Evolutionary conservation across 2,113 vertebrate species (phyloP).

Genomic region (Sterna hirundo): DNA sequence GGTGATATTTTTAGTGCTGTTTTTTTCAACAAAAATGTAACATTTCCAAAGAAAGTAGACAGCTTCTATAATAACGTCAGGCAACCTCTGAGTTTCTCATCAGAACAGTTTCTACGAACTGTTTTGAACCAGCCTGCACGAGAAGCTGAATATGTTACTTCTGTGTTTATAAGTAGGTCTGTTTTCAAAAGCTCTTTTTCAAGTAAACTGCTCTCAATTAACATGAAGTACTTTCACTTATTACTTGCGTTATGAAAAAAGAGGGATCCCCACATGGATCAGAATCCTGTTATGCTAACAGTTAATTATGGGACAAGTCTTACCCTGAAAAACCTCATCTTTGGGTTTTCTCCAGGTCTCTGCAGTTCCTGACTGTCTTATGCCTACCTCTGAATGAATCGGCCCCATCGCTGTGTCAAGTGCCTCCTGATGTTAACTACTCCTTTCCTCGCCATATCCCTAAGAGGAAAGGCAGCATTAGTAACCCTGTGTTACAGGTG

Average conservation of each 20-base stretch:
- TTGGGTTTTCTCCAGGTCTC: not conserved
- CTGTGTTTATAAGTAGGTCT: not conserved
- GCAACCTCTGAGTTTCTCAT: not conserved
- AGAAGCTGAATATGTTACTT: not conserved
- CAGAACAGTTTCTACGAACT: not conserved
- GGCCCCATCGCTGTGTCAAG: not conserved
- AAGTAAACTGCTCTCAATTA: not conserved
- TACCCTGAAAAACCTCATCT: not conserved
- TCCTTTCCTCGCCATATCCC: not conserved
- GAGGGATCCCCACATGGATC: not conserved
- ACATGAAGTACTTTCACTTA: not conserved
- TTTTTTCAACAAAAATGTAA: not conserved
- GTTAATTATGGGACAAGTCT: not conserved
- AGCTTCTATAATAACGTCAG: not conserved
- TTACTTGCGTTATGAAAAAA: not conserved
- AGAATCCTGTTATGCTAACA: not conserved
- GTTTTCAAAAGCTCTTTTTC: not conserved
- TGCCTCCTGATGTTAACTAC: not conserved
- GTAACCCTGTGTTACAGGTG: not conserved
- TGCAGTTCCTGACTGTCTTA: not conserved
- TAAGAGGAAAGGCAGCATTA: not conserved
- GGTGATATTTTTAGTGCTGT: not conserved
- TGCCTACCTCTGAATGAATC: not conserved
- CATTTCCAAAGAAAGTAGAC: slow-evolving; percentile 16
- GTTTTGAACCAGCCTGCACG: not conserved